These are phyloP conservation scores for Dichetophora obliterata DNA, from an alignment of 2,888 invertebrate genomes.

Conservation along the genomic window DNA sequence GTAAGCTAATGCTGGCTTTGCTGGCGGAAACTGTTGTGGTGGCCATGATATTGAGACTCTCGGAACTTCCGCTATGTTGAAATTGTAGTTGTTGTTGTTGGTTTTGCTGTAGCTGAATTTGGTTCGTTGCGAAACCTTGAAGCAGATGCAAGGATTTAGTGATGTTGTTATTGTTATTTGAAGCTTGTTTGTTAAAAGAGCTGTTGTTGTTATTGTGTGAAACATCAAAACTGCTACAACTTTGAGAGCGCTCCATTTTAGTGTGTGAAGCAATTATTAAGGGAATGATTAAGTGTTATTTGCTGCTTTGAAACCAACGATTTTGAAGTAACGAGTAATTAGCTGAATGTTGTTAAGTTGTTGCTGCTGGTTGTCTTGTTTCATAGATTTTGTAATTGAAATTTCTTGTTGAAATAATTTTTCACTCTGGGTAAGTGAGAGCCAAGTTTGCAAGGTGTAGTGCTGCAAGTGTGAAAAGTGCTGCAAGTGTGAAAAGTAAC, in stretches of 20 bases:
- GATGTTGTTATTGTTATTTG: slow-evolving; percentile 22
- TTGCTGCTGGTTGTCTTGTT: neutral
- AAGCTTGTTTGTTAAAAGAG: neutral
- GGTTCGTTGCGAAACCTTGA: neutral
- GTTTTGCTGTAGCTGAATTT: slow-evolving; percentile 32
- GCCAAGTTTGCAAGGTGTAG: too few relatives aligned
- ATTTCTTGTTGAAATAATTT: neutral
- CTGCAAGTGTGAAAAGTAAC: too few relatives aligned
- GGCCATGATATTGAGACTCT: neutral
- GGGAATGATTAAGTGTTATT: too few relatives aligned
- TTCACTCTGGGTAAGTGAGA: neutral
- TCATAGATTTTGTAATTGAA: neutral
- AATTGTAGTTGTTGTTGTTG: slow-evolving; percentile 26
- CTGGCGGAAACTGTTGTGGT: neutral
- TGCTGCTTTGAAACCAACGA: neutral
- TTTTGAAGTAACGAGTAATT: neutral
- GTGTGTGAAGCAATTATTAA: neutral
- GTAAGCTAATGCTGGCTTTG: neutral
- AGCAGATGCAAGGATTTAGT: slow-evolving; percentile 5
- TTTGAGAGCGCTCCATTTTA: slow-evolving; percentile 43
- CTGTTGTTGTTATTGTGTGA: slow-evolving; percentile 16
- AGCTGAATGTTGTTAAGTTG: neutral
- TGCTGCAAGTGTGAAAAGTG: too few relatives aligned
- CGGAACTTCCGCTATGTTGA: neutral
- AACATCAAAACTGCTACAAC: slow-evolving; percentile 21